Evolutionary conservation across 2,888 invertebrate species (phyloP).

Genomic region (Pterostichus madidus): DNA sequence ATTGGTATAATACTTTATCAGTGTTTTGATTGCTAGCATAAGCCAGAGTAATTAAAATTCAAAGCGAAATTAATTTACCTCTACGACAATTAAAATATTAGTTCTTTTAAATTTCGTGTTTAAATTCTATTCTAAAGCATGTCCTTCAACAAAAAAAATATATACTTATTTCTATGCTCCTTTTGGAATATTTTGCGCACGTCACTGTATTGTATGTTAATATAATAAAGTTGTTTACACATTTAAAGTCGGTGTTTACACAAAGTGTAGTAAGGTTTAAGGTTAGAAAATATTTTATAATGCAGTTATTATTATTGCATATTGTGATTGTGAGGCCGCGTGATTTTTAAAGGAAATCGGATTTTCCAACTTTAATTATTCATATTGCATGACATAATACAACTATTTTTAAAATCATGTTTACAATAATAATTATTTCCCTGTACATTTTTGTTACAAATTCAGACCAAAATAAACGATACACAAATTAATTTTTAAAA

Average conservation of each 20-base stretch:
- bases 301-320: constrained; percentile 7
- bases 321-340: neutral
- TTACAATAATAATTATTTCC: neutral
- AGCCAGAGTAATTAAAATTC: no score
- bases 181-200: neutral
- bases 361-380: constrained; percentile 46
- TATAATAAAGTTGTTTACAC: constrained; percentile 36
- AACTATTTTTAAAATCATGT: neutral
- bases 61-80: no score
- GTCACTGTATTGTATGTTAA: constrained; percentile 25
- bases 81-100: no score
- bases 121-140: no score
- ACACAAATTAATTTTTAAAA: no score
- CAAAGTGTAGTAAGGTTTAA: constrained; percentile 9
- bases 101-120: no score
- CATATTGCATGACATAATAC: constrained; percentile 16
- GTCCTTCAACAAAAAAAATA: no score
- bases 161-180: neutral
- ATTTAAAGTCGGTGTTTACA: constrained; percentile 42
- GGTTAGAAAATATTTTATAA: constrained; percentile 27
- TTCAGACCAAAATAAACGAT: no score
- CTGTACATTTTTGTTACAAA: neutral
- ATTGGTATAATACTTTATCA: neutral
- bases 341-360: constrained; percentile 30
- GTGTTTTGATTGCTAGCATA: neutral